Base-by-base conservation (phyloP, 2,888 invertebrate genomes). In the Steinernema hermaphroditum region DNA sequence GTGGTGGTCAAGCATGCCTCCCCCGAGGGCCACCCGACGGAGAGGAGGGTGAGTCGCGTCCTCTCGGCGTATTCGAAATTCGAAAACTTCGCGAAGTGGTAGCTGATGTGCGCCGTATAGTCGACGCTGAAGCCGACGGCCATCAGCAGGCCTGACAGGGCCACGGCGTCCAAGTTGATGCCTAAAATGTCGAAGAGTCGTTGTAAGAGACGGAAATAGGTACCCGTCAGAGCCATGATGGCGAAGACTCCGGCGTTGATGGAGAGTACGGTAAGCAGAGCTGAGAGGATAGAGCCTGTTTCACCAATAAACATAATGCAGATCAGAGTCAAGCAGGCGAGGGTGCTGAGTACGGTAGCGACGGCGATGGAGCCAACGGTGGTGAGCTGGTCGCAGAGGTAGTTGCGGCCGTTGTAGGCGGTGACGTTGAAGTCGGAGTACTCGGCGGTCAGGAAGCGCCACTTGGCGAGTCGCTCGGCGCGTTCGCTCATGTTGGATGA, bases 231-330 rank as follows among this genome's bases (percentile, higher is more conserved):
- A 22, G 54, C 54, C 70, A 70, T 44, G 24, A 49, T 29, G 49
- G 70, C n/a, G 70, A 49, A 70, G 12, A 46, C 70, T 12, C 70
- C 70, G 14, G 44, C 70, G 24, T 32, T 49, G 32, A 70, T 70
- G 24, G 46, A 32, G 12, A 70, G 12, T 29, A 70, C 46, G 16
- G 49, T 32, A 27, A 70, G 12, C 43, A 70, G 29, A 46, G 49
- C 70, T 14, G 46, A 44, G 1, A 46, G 16, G 37, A 70, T 54
- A 8, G 54, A 54, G 2, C 54, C 54, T 14, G 27, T 27, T 16
- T 54, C 54, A 24, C 54, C 54, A 27, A 54, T 54, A 16, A 54
- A 54, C 54, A 54, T 54, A 27, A 54, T 27, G 27, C 54, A 54
- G 19, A 54, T 54, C 2, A 54, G 2, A 6, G 54, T 24, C 54